A percentile compares a stretch with the other conserved stretches of the same genome.
Evolutionary conservation across 2,113 vertebrate genomes (phyloP).

Genomic region (Pogonocichla stellata): DNA sequence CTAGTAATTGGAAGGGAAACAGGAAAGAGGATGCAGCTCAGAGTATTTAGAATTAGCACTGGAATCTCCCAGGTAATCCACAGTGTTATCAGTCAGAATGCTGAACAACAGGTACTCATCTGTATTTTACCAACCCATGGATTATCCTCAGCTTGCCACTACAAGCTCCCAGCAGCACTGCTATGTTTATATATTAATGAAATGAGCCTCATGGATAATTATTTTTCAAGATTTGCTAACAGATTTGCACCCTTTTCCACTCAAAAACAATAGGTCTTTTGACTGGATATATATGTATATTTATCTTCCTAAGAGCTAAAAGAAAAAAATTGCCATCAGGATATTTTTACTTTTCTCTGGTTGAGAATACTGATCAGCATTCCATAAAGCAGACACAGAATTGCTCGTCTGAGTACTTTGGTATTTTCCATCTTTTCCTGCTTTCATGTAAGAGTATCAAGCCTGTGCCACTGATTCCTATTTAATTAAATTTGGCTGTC

Average conservation of each 20-base stretch:
- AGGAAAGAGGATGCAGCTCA: background rate
- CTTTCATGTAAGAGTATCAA: background rate
- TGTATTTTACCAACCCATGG: background rate
- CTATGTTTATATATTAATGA: background rate
- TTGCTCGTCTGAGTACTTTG: background rate
- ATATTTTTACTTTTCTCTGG: background rate
- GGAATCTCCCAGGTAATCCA: conserved; percentile 4
- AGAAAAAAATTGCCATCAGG: background rate
- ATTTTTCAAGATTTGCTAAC: background rate
- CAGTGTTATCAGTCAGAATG: background rate
- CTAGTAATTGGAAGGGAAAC: background rate
- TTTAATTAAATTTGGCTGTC: background rate
- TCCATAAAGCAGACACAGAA: background rate
- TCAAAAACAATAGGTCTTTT: background rate
- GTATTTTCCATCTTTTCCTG: background rate
- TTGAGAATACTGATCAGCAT: background rate
- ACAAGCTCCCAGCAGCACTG: background rate
- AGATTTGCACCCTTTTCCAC: background rate
- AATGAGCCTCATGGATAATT: background rate
- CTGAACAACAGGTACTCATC: background rate
- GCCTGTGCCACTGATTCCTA: background rate
- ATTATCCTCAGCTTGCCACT: background rate
- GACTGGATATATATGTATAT: accelerated
- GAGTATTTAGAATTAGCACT: background rate
- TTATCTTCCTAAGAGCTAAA: background rate